These are phyloP conservation scores for Neotragus pygmaeus DNA, from an alignment of 2,113 vertebrate genomes.

Conservation along the genomic window DNA sequence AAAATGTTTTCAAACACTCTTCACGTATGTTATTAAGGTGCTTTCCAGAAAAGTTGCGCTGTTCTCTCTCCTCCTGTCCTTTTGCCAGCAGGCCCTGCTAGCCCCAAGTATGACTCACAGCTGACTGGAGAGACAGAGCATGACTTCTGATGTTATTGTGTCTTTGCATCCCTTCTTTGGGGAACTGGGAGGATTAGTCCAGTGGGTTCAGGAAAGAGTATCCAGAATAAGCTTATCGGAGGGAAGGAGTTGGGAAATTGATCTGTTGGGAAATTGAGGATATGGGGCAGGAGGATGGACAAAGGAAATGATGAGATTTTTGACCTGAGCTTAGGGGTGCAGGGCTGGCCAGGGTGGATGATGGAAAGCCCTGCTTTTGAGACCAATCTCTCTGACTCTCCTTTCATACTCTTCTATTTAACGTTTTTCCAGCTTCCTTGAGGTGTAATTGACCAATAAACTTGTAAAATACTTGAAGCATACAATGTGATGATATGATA, in stretches of 20 bases:
- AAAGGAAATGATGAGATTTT: not conserved
- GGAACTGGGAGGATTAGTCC: not conserved
- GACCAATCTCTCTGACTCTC: not conserved
- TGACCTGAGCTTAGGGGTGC: not conserved
- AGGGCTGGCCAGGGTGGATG: fast-evolving
- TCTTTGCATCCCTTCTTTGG: not conserved
- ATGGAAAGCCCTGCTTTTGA: not conserved
- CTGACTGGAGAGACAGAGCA: not conserved
- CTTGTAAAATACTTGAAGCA: not conserved
- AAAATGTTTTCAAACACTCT: not conserved
- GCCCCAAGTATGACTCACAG: not conserved
- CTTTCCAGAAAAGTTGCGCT: not conserved
- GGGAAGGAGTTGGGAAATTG: not conserved
- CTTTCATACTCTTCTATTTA: not conserved
- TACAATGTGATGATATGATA: not conserved
- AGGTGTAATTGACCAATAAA: not conserved
- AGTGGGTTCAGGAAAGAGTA: not conserved
- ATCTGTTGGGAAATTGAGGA: not conserved
- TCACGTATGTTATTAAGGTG: not conserved
- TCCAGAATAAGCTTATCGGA: not conserved
- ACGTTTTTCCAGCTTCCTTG: not conserved
- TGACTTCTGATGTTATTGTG: not conserved
- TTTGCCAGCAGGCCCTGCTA: not conserved
- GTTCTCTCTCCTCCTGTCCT: not conserved
- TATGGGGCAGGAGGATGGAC: not conserved